These are phyloP conservation scores for Trichogramma pretiosum DNA, from an alignment of 1,140 invertebrate genomes.

Conservation along the genomic window DNA sequence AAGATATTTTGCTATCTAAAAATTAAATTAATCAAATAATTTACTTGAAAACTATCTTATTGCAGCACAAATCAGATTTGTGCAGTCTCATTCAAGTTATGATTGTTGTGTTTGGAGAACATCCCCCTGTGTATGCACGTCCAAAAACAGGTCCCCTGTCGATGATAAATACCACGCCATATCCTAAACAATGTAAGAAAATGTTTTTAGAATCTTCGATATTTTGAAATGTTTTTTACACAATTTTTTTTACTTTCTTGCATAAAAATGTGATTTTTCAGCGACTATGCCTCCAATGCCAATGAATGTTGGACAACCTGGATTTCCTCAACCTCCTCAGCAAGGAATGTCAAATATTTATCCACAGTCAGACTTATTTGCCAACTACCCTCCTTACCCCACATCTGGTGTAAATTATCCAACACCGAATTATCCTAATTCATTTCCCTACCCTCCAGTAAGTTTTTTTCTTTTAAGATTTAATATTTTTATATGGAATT, in stretches of 20 bases:
- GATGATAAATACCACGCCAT: conserved; percentile 44
- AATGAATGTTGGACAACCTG: conserved; percentile 5
- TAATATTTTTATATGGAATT: no score
- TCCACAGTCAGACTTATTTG: conserved; percentile 28
- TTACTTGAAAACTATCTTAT: background rate
- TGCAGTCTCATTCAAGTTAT: conserved; percentile 82
- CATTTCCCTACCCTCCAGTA: conserved; percentile 29
- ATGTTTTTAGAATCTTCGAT: conserved; percentile 2
- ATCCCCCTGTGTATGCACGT: conserved; percentile 86
- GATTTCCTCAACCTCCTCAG: background rate
- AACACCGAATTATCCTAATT: conserved; percentile 30
- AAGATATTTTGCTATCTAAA: background rate
- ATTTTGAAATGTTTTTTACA: no score
- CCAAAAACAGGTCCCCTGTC: conserved; percentile 43
- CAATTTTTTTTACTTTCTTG: conserved; percentile 12
- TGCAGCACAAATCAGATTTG: conserved; percentile 72
- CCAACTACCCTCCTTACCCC: conserved; percentile 34
- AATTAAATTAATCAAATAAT: background rate
- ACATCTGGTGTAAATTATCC: conserved; percentile 28
- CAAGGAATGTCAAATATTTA: conserved; percentile 5
- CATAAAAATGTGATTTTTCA: conserved; percentile 3
- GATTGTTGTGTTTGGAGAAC: conserved; percentile 87
- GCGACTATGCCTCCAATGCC: conserved; percentile 7
- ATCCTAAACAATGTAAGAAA: conserved; percentile 51
- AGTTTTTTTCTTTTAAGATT: no score